Evolutionary conservation across 2,113 vertebrate genomes (phyloP).

Genomic region (Gallinago paraguaiae): DNA sequence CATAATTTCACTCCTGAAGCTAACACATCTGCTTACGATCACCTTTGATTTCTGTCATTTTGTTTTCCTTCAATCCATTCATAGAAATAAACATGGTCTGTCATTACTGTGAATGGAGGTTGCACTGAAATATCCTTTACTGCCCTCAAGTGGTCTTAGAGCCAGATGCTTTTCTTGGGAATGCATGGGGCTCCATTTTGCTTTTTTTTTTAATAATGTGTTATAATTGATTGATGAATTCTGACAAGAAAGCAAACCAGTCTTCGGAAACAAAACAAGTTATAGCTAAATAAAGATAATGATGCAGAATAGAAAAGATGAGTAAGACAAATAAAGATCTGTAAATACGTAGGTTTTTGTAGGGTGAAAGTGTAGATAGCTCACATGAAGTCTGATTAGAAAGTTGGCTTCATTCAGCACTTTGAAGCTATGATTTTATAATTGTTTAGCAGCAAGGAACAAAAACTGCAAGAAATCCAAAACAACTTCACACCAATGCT

Average conservation of each 20-base stretch:
- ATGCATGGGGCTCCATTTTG: not conserved
- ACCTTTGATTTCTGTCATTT: not conserved
- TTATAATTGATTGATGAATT: not conserved
- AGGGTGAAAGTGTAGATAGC: not conserved
- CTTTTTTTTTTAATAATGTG: not conserved
- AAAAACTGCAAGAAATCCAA: not conserved
- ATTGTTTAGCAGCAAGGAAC: not conserved
- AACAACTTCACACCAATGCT: not conserved
- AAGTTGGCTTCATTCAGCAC: not conserved
- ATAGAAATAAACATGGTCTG: not conserved
- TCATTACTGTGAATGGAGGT: not conserved
- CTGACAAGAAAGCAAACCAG: not conserved
- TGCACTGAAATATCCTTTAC: not conserved
- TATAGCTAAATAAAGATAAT: not conserved
- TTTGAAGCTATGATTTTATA: not conserved
- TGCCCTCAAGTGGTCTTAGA: constrained; percentile 33
- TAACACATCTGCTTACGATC: not conserved
- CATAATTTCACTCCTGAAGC: not conserved
- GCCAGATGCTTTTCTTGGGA: not conserved
- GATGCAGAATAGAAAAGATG: not conserved
- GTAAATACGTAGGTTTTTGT: not conserved
- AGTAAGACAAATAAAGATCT: not conserved
- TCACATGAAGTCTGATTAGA: not conserved
- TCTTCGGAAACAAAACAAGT: not conserved
- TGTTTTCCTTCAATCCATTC: not conserved